Conservation (phyloP, 2,888 invertebrate genomes). For the Stenodera caucasica region DNA sequence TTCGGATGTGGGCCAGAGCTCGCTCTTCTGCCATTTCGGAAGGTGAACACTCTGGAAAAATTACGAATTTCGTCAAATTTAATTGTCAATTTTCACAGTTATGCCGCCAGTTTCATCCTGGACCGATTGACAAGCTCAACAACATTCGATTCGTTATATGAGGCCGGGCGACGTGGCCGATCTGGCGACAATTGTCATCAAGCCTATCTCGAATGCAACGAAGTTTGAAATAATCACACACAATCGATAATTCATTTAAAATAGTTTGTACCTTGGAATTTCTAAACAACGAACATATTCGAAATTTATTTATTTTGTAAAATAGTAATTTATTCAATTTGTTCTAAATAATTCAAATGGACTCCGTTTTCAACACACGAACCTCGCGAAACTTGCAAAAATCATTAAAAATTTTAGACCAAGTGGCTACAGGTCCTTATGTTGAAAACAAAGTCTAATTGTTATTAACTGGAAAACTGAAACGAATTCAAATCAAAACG, state of each 20-base stretch:
- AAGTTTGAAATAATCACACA: conserved; percentile 64
- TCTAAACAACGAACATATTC: neutral
- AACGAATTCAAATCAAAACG: neutral
- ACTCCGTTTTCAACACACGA: too few relatives aligned
- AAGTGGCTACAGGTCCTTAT: too few relatives aligned
- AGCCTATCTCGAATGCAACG: conserved; percentile 85
- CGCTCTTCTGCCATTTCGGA: conserved; percentile 90
- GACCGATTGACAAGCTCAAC: conserved; percentile 73
- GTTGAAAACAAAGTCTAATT: too few relatives aligned
- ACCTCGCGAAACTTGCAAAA: too few relatives aligned
- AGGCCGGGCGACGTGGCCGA: conserved; percentile 84
- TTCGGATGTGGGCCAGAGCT: conserved; percentile 76
- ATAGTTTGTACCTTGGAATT: conserved; percentile 2
- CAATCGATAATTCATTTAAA: neutral
- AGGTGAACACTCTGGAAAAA: conserved; percentile 64
- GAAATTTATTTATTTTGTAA: conserved; percentile 25
- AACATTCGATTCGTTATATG: conserved; percentile 78
- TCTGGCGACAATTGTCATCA: conserved; percentile 84
- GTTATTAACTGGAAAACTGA: neutral
- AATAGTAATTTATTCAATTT: conserved; percentile 28
- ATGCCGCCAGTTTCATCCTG: conserved; percentile 82
- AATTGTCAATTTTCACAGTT: conserved; percentile 59
- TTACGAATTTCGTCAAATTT: neutral
- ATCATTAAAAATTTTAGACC: too few relatives aligned
- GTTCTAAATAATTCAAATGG: too few relatives aligned